Base-by-base conservation (phyloP, 2,888 invertebrate genomes). In the Emesis russula region DNA sequence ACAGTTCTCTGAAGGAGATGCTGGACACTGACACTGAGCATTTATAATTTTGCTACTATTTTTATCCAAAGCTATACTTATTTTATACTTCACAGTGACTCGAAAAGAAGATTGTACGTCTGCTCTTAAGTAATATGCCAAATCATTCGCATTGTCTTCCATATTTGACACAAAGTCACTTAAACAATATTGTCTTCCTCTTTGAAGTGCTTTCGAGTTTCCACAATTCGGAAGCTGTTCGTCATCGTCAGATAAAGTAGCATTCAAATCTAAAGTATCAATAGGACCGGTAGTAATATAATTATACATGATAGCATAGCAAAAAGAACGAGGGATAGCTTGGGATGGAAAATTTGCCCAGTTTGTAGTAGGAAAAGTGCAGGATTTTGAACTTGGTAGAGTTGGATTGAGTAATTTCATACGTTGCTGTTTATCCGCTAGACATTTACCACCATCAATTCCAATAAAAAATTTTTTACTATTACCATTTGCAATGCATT, bases 61-160 rank as follows among this genome's bases (percentile, higher is more conserved):
- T 6, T 58, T 58, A 58, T 58, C 58, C 18, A 58, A 58, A 58
- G 58, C 58, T 58, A 58, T 18, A 25, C 48, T 25, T 25, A 25
- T 25, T 25, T 25, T 25, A 25, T 25, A 25, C 25, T 25, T 25
- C 25, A 25, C 25, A 44, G 44, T 44, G 44, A 44, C 66, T 80
- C 58, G 58, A 58, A 58, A 58, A 58, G 58, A 58, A 58, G 58
- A 58, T 58, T 58, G 58, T 58, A 58, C 15, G 18, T 58, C 58
- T 58, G 58, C 58, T n/a, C 58, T 58, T 58, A 58, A 58, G 58
- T 58, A 58, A 58, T 58, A 58, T 58, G n/a, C 58, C 58, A 58
- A 58, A 58, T 58, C 18, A 58, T 58, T 58, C 18, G 18, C 44
- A 58, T 58, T 58, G 18, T 58, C 58, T 18, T 58, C 58, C 58